These are phyloP conservation scores for Heliconius nattereri DNA, from an alignment of 1,140 invertebrate genomes.

Conservation along the genomic window DNA sequence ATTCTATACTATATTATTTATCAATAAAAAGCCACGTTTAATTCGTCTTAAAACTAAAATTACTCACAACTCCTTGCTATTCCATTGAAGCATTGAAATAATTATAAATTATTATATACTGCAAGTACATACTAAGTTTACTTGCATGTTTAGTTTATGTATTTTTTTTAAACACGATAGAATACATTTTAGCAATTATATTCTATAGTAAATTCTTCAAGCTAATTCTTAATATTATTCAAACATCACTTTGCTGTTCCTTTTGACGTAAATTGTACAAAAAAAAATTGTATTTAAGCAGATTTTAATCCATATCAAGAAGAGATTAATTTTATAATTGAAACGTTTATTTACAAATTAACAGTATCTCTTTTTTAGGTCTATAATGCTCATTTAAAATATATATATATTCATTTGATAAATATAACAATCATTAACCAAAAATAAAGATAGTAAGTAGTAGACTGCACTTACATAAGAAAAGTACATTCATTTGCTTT, in stretches of 20 bases:
- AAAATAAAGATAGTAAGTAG: too few species aligned
- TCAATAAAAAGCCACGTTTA: conserved; percentile 45
- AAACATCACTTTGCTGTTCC: too few species aligned
- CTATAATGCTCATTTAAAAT: too few species aligned
- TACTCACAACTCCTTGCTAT: conserved; percentile 79
- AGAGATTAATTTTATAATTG: background rate
- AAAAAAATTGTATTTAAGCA: too few species aligned
- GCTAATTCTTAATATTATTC: background rate
- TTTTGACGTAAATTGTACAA: too few species aligned
- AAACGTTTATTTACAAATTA: background rate
- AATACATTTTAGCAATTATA: background rate
- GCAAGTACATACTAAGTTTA: conserved; percentile 4
- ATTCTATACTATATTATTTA: conserved; percentile 34
- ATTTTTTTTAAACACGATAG: background rate
- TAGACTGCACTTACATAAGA: too few species aligned
- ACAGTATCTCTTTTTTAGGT: too few species aligned
- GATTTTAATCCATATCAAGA: background rate
- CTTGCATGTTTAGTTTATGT: background rate
- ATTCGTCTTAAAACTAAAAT: conserved; percentile 44
- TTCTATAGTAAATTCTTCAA: background rate
- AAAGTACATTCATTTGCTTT: too few species aligned
- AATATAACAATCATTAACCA: too few species aligned
- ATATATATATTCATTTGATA: background rate
- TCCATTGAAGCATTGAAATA: conserved; percentile 73
- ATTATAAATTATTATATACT: conserved; percentile 27